Evolutionary conservation across 2,888 invertebrate species (phyloP).

Genomic region (Oscheius onirici): DNA sequence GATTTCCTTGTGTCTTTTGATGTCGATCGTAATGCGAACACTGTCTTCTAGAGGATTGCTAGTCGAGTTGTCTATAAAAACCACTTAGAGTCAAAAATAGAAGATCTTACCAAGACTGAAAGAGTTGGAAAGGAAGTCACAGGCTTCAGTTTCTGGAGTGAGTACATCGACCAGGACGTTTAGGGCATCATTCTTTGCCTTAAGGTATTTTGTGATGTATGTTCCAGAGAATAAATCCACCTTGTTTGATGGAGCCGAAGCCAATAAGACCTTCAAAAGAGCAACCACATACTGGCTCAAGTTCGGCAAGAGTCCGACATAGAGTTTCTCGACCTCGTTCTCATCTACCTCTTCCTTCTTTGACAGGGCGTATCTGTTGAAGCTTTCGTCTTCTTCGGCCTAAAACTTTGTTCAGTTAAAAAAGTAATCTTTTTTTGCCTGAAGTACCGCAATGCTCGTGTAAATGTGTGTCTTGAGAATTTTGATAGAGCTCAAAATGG

Average conservation of each 20-base stretch:
- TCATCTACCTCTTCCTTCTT: conserved; percentile 76
- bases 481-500: conserved; percentile 90
- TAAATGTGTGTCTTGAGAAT: conserved; percentile 74
- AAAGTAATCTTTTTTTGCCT: conserved; percentile 45
- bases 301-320: conserved; percentile 86
- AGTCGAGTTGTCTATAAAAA: conserved; percentile 46
- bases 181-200: conserved; percentile 94
- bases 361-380: conserved; percentile 69
- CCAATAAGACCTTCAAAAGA: conserved; percentile 91
- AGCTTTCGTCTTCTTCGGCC: conserved; percentile 64
- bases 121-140: conserved; percentile 70
- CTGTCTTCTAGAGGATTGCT: conserved; percentile 64
- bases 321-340: conserved; percentile 60
- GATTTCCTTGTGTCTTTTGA: conserved; percentile 92
- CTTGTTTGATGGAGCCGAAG: conserved; percentile 87
- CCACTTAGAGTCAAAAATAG: neutral
- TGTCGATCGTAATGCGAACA: conserved; percentile 85
- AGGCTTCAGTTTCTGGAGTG: conserved; percentile 76
- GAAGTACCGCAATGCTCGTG: conserved; percentile 64
- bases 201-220: conserved; percentile 71
- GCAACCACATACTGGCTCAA: conserved; percentile 89
- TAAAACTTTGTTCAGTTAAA: conserved; percentile 37
- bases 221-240: too few species aligned
- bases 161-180: conserved; percentile 97
- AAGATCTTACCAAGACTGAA: conserved; percentile 59